Evolutionary conservation across 2,113 vertebrate genomes (phyloP).

Genomic region (Eurystomus gularis): DNA sequence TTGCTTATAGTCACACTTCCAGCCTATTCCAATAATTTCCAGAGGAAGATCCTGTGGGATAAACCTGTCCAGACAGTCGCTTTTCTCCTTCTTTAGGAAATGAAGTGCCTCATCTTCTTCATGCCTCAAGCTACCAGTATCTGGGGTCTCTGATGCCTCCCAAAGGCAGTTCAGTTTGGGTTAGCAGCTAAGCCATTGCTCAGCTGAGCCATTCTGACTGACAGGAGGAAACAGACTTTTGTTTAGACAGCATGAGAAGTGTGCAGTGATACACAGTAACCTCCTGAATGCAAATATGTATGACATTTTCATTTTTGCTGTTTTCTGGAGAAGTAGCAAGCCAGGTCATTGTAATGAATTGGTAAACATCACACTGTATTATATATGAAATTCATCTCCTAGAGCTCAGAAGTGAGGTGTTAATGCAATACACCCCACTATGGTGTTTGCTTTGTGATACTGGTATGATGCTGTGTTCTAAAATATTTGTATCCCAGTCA

Average conservation of each 20-base stretch:
- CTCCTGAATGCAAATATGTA: constrained; percentile 62
- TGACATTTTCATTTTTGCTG: constrained; percentile 60
- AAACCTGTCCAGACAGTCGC: background rate
- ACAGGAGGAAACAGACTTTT: constrained; percentile 8
- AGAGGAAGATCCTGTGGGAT: background rate
- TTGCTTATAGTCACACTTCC: background rate
- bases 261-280: constrained; percentile 40
- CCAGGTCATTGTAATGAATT: constrained; percentile 55
- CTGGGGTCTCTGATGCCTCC: background rate
- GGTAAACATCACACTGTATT: constrained; percentile 57
- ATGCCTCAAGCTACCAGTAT: background rate
- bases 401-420: background rate
- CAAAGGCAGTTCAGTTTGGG: background rate
- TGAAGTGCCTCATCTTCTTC: background rate
- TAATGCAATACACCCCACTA: constrained; percentile 22
- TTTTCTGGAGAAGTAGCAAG: constrained; percentile 45
- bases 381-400: constrained; percentile 44
- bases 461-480: constrained; percentile 11
- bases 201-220: background rate
- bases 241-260: constrained; percentile 49
- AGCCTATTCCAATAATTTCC: background rate
- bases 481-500: background rate
- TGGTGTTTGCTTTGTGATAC: constrained; percentile 51
- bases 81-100: background rate
- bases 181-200: background rate